Evolutionary conservation across 2,113 vertebrate species (phyloP), one percentile per base, ranked within the genome.

Genomic region (Corynorhinus townsendii): DNA sequence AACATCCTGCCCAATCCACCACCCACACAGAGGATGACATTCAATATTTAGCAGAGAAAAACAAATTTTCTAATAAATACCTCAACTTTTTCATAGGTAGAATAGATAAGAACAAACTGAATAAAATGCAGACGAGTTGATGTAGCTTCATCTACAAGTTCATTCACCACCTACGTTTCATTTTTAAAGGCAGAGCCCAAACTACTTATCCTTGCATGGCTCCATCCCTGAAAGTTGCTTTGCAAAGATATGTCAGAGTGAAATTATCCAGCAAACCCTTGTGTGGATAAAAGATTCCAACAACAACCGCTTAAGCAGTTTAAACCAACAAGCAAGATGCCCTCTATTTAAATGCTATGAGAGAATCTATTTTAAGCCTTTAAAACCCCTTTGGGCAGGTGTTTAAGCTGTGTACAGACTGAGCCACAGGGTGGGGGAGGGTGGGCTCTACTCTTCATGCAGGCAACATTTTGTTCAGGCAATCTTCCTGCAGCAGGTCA

Each of bases 351-450:
- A 98, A 98, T 95, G 96, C 97, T 97, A 98, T 91, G 96, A 98
- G 97, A 85, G 98, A 98, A 98, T 98, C 98, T 98, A 98, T 98
- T 98, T 98, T 98, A 98, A 98, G 98, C 98, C 97, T 98, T 98
- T 98, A 98, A 98, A 98, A 98, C 98, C 98, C 98, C 98, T 97
- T 94, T 43, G 98, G 98, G 99, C 99, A 99, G 99, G 98, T 99
- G 98, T 98, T 98, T 98, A 97, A 97, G 97, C 98, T 82, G 79
- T 88, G 93, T 96, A 84, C 97, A 95, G 93, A 62, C 92, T 81
- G 97, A 93, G 97, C 95, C 88, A n/a, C n/a, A 93, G 93, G 97
- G 72, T 83, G 87, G 96, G 85, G 90, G 97, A 97, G 98, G 97
- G 98, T 88, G 80, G 96, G 79, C 49, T 97, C 66, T 86, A 89